phyloP scores from a whole-genome alignment of 2,888 invertebrate genomes.

The Pandemis heparana region DNA sequence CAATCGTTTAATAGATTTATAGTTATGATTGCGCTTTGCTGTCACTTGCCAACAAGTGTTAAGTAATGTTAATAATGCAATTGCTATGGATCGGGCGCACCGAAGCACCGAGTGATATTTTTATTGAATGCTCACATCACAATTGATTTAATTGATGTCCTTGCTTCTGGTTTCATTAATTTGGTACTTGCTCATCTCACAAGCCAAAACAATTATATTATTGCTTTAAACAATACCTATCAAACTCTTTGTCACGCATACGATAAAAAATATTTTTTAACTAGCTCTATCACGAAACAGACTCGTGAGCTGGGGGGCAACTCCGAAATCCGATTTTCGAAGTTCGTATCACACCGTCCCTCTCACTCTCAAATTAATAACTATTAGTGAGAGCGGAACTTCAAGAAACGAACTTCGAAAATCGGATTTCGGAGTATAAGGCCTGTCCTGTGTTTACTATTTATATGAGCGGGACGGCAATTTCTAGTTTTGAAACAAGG shows the following conservation, averaged over 20 bases:
- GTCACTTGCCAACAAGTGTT: slow-evolving; percentile 17
- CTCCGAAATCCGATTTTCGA: no score
- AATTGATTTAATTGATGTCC: slow-evolving; percentile 71
- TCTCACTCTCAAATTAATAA: no score
- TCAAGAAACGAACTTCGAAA: no score
- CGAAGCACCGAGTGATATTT: slow-evolving; percentile 16
- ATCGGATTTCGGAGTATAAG: no score
- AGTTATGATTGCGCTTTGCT: slow-evolving; percentile 1
- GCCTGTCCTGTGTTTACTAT: no score
- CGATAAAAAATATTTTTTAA: not conserved
- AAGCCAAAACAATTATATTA: not conserved
- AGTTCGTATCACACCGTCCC: no score
- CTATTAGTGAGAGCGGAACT: no score
- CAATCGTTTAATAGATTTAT: slow-evolving; percentile 21
- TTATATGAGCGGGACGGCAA: no score
- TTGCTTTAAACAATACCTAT: not conserved
- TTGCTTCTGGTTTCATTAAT: slow-evolving; percentile 51
- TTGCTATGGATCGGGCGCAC: not conserved
- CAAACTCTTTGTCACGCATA: not conserved
- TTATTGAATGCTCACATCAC: slow-evolving; percentile 52
- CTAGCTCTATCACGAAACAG: not conserved
- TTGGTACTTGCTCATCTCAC: slow-evolving; percentile 5
- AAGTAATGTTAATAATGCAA: slow-evolving; percentile 25
- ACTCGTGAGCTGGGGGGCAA: not conserved
- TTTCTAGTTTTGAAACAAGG: no score